phyloP scores from a whole-genome alignment of 2,113 vertebrate genomes.

The Vulpes vulpes region DNA sequence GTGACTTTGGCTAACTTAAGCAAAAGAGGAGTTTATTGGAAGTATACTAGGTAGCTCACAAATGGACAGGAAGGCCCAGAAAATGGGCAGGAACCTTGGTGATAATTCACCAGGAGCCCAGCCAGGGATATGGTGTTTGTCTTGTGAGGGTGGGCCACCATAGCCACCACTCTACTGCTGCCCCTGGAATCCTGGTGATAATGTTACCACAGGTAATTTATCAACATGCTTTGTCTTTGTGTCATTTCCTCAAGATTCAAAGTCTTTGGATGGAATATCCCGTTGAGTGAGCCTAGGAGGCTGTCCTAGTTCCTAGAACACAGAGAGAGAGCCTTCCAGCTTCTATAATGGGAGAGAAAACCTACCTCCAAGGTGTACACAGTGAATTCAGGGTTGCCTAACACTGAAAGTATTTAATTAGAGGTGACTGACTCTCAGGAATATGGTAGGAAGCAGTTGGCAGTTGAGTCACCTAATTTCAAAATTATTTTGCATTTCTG shows the following conservation, averaged over 20 bases:
- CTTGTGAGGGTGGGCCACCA: background rate
- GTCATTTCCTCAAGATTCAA: background rate
- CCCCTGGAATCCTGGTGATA: background rate
- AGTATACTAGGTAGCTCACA: background rate
- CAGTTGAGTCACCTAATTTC: background rate
- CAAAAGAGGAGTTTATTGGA: background rate
- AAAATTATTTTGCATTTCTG: background rate
- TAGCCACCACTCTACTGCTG: background rate
- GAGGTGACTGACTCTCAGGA: background rate
- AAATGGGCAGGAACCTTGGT: background rate
- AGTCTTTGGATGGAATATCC: background rate
- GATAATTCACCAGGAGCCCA: background rate
- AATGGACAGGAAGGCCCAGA: background rate
- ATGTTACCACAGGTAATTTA: background rate
- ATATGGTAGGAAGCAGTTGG: background rate
- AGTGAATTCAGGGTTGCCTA: background rate
- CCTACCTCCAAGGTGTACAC: background rate
- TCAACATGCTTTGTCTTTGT: background rate
- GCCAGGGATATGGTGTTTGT: background rate
- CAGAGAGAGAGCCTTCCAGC: background rate
- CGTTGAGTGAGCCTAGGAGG: background rate
- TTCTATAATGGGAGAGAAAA: background rate
- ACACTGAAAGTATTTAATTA: background rate
- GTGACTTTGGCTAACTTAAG: constrained; percentile 15
- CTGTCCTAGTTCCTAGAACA: background rate